phyloP scores from a whole-genome alignment of 2,113 vertebrate genomes.

The Podarcis cretensis region DNA sequence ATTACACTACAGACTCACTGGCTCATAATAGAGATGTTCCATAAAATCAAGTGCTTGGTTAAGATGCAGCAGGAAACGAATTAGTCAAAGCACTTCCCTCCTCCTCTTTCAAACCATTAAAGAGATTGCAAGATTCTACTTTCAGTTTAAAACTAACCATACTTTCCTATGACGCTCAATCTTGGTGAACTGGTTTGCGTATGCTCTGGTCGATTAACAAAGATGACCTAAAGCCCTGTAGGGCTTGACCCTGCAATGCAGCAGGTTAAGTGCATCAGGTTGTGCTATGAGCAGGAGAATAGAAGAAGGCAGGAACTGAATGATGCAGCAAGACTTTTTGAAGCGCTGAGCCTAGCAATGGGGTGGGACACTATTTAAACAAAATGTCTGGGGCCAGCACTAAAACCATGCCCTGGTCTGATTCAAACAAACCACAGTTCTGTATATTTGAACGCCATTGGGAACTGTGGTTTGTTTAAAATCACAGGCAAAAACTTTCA shows the following conservation, averaged over 20 bases:
- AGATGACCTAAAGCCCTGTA: not conserved
- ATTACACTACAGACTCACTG: accelerated
- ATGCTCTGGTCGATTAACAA: not conserved
- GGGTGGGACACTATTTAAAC: not conserved
- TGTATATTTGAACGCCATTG: not conserved
- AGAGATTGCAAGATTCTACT: not conserved
- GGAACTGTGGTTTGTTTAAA: not conserved
- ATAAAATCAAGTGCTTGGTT: not conserved
- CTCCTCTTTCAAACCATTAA: not conserved
- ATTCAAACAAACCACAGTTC: not conserved
- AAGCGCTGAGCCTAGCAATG: not conserved
- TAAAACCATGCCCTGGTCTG: not conserved
- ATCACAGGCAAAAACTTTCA: not conserved
- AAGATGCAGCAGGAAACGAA: not conserved
- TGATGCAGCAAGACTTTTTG: not conserved
- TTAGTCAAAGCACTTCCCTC: not conserved
- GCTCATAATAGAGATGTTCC: not conserved
- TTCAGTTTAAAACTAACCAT: not conserved
- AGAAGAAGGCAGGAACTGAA: not conserved
- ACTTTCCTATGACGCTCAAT: not conserved
- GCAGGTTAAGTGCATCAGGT: not conserved
- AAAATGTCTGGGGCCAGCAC: not conserved
- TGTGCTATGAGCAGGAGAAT: not conserved
- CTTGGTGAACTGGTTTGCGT: not conserved
- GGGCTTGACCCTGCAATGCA: not conserved